Percentiles rank a stretch among this genome's conserved stretches.
Conservation (phyloP, 1,140 invertebrate genomes). For the Papilio polytes region DNA sequence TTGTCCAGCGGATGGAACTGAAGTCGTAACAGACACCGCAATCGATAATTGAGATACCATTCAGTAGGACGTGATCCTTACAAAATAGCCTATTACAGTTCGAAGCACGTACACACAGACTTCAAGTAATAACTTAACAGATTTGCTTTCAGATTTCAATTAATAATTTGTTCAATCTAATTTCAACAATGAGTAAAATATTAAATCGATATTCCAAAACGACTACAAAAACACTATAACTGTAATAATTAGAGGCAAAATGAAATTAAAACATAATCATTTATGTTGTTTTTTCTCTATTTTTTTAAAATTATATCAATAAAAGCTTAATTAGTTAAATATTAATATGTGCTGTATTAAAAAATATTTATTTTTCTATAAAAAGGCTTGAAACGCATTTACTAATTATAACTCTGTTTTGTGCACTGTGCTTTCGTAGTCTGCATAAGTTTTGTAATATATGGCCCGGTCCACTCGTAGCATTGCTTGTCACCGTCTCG, state of each 20-base stretch:
- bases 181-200: not conserved
- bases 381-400: no score
- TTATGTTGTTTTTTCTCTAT: no score
- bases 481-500: not conserved
- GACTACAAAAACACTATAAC: no score
- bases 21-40: conserved; percentile 11
- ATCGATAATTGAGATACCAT: conserved; percentile 31
- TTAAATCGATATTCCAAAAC: not conserved
- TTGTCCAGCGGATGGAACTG: not conserved
- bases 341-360: no score
- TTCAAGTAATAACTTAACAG: conserved; percentile 31
- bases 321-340: no score
- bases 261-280: no score
- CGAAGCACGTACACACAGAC: conserved; percentile 12
- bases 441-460: not conserved
- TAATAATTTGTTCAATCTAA: conserved; percentile 18
- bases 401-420: not conserved
- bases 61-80: conserved; percentile 13
- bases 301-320: no score
- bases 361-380: no score
- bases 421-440: not conserved
- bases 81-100: conserved; percentile 18
- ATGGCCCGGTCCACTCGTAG: conserved; percentile 1
- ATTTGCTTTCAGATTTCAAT: conserved; percentile 9
- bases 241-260: no score